Evolutionary conservation across 2,888 invertebrate species (phyloP).

Genomic region (Chorisops tibialis): DNA sequence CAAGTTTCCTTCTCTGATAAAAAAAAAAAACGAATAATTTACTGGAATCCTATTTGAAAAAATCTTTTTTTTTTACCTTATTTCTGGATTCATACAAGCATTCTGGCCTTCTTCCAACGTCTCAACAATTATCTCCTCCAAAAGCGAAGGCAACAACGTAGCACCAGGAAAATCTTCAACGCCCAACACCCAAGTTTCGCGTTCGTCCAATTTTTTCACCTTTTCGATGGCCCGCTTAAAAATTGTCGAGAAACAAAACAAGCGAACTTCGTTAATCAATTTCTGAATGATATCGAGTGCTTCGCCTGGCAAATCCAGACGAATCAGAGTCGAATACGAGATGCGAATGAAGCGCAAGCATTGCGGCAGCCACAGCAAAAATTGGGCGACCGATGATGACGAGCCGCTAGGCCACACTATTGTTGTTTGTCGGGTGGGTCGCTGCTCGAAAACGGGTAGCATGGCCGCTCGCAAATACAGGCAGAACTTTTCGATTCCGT

Average conservation of each 20-base stretch:
- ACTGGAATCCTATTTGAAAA: conserved; percentile 53
- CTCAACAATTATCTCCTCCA: conserved; percentile 70
- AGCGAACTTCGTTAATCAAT: conserved; percentile 80
- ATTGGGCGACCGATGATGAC: conserved; percentile 57
- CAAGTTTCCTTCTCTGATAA: conserved; percentile 50
- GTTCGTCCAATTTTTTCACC: conserved; percentile 65
- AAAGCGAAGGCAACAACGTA: conserved; percentile 69
- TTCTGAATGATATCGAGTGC: conserved; percentile 80
- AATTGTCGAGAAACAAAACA: conserved; percentile 80
- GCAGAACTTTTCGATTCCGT: conserved; percentile 71
- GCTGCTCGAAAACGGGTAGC: conserved; percentile 61
- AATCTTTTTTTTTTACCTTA: conserved; percentile 56
- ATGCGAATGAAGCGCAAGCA: conserved; percentile 77
- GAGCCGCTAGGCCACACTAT: conserved; percentile 55
- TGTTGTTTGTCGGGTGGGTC: conserved; percentile 51
- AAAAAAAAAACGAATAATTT: conserved; percentile 50
- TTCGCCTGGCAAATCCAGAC: conserved; percentile 83
- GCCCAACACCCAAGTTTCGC: conserved; percentile 84
- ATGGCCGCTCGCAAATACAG: conserved; percentile 70
- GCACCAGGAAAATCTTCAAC: conserved; percentile 82
- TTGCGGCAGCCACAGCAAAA: conserved; percentile 70
- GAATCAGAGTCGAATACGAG: conserved; percentile 75
- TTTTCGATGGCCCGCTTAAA: conserved; percentile 81
- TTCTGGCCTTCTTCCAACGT: conserved; percentile 67
- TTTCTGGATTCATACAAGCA: conserved; percentile 67